Percentiles rank a stretch among this genome's conserved stretches.
Conservation (phyloP, 2,113 vertebrate genomes). For the Centropus bengalensis region DNA sequence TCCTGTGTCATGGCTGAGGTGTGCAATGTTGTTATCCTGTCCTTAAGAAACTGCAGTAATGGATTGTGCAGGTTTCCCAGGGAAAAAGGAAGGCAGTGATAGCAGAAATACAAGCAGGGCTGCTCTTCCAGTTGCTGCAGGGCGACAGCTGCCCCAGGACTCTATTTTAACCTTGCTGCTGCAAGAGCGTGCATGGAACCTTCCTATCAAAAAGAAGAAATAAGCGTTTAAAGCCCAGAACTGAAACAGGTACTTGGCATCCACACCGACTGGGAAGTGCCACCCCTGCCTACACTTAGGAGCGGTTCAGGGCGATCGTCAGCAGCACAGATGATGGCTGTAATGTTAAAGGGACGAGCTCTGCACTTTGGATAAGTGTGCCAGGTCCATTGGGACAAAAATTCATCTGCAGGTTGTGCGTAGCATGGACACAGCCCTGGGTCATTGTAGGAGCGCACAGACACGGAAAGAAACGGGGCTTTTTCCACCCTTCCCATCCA, state of each 20-base stretch:
- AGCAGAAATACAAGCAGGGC: background rate
- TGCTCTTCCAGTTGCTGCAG: background rate
- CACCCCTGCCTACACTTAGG: too few relatives aligned
- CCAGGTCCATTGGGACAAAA: background rate
- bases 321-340: fast-evolving
- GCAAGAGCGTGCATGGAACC: background rate
- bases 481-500: background rate
- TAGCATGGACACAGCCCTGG: fast-evolving
- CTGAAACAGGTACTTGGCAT: background rate
- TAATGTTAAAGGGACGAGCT: too few relatives aligned
- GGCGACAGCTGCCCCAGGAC: background rate
- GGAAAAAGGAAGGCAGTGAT: background rate
- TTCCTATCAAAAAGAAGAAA: too few relatives aligned
- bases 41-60: background rate
- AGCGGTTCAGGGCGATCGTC: background rate
- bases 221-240: background rate
- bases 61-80: background rate
- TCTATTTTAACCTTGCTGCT: background rate
- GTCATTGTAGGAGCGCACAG: fast-evolving
- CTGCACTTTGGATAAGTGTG: background rate
- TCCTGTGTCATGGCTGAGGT: background rate
- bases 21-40: too few relatives aligned
- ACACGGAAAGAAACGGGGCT: background rate
- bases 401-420: background rate
- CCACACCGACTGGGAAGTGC: background rate